Percentiles rank a stretch among this genome's conserved stretches.
Evolutionary conservation across 2,888 invertebrate genomes (phyloP).

Genomic region (Sacculina carcini): DNA sequence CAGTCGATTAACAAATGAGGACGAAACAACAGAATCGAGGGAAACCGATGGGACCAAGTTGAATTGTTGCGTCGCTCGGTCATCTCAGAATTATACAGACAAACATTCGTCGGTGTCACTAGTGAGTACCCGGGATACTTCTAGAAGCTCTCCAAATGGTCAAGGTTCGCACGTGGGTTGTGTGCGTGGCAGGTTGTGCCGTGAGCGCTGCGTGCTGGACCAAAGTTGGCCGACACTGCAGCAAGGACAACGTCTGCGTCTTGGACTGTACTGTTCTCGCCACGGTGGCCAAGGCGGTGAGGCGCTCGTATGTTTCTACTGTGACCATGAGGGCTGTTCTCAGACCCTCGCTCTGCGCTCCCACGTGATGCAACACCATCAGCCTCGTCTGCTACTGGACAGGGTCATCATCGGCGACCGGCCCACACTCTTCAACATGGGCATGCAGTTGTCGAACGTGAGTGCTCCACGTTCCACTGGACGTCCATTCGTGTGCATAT

Average conservation of each 20-base stretch:
- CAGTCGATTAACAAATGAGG: neutral
- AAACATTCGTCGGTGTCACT: neutral
- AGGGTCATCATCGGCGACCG: neutral
- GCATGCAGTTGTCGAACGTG: slow-evolving; percentile 10
- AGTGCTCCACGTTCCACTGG: slow-evolving; percentile 4
- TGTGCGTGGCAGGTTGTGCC: no score
- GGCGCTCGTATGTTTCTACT: neutral
- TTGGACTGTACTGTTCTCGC: neutral
- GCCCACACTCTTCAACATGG: slow-evolving; percentile 3
- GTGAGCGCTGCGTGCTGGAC: neutral
- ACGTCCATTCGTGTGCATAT: slow-evolving; percentile 12
- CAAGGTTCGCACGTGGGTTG: no score
- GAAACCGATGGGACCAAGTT: neutral
- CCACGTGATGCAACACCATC: neutral
- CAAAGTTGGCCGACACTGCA: neutral
- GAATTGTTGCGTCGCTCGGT: neutral
- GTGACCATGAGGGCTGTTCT: neutral
- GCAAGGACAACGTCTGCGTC: neutral
- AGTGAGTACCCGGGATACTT: neutral
- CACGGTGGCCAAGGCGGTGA: no score
- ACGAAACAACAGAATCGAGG: neutral
- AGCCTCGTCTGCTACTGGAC: neutral
- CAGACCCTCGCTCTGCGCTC: neutral
- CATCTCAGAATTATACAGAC: neutral
- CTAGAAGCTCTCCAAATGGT: no score